Base-by-base conservation (phyloP, 2,888 invertebrate genomes). In the Zhengitettix transpicula region DNA sequence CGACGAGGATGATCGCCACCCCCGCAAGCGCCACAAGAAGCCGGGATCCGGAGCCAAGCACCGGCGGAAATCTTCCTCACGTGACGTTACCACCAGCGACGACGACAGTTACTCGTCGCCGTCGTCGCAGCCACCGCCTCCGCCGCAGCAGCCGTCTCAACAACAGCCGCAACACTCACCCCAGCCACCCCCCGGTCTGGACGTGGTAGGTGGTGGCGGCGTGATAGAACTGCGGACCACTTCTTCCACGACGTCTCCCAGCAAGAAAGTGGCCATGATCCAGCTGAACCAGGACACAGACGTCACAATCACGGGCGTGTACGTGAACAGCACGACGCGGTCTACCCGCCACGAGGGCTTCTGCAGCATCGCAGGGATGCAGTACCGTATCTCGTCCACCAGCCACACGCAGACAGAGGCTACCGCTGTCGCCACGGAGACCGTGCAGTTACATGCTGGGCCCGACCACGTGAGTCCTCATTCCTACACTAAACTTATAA, bases 391-490 rank as follows among this genome's bases (percentile, higher is more conserved):
- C 66, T 89, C 89, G 65, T 88, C 89, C 56, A 90, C 89, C 58
- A 90, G 89, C 70, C 87, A 86, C 71, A 87, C 87, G 61, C 86
- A 87, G 73, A 90, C 90, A 12, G 89, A 89, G 66, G 87, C 90
- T 58, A 87, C 89, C 56, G 84, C 89, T 40, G 84, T 89, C 65
- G 83, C 84, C 63, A 77, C 77, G 74, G 82, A 82, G 72, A 78
- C 75, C 16, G 66, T 72, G 51, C 65, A 75, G 65, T 41, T 44
- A 58, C 63, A 16, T 51, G 56, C 61, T 8, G 1, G 71, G 67
- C 53, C 72, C 72, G 1, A 71, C 67, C 53, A 73, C 72, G 1
- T 70, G 77, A 78, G 73, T 59, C 40, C 12, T 15, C 52, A 75
- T 74, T 66, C 69, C 73, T 65, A 77, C 68, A 74, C 64, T 68